Conservation (phyloP, 2,888 invertebrate genomes). For the Dynastes hyllus region DNA sequence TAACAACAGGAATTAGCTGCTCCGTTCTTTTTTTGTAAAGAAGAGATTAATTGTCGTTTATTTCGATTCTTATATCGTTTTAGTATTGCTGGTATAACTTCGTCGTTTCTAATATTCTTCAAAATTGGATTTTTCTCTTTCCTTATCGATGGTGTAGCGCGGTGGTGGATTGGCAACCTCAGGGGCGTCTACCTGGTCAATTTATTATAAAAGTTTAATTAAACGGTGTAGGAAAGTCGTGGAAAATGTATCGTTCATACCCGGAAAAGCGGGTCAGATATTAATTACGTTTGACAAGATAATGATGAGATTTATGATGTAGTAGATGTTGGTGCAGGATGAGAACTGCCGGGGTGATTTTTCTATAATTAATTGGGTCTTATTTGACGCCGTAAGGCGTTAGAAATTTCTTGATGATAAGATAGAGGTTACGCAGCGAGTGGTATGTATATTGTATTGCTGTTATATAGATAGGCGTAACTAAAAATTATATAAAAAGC, state of each 20-base stretch:
- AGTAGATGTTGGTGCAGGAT: conserved; percentile 3
- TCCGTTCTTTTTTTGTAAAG: background rate
- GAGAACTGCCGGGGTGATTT: background rate
- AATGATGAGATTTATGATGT: conserved; percentile 44
- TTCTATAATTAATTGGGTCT: conserved; percentile 30
- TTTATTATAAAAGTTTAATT: conserved; percentile 45
- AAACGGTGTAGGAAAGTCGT: background rate
- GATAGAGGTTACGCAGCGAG: background rate
- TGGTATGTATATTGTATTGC: background rate
- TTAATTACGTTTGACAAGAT: conserved; percentile 41
- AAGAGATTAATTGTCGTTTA: background rate
- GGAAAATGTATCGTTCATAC: conserved; percentile 13
- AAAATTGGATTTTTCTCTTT: background rate
- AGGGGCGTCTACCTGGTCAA: conserved; percentile 28
- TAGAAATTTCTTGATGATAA: background rate
- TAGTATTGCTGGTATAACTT: background rate
- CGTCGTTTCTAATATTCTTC: background rate
- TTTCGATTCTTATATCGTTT: no score
- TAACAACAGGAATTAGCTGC: no score
- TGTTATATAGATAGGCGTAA: background rate
- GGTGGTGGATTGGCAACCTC: conserved; percentile 6
- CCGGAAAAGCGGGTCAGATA: conserved; percentile 1
- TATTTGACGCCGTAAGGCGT: background rate
- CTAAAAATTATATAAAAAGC: no score
- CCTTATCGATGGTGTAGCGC: background rate